A percentile compares a stretch with the other conserved stretches of the same genome.
These are phyloP conservation scores for Dynastes maya DNA, from an alignment of 2,888 invertebrate genomes.

Conservation along the genomic window DNA sequence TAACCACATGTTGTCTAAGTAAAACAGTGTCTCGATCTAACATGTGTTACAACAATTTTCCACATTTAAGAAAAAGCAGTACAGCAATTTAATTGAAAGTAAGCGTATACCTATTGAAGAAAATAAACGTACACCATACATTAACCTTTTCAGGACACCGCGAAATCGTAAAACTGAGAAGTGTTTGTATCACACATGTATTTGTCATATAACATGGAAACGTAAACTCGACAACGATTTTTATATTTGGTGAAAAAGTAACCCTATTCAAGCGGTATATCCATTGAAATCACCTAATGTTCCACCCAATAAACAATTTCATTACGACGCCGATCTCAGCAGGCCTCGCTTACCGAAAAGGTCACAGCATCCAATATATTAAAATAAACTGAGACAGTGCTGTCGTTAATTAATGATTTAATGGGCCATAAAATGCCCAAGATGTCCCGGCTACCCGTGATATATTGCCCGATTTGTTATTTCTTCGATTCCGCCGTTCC, in stretches of 20 bases:
- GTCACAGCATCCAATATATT: constrained; percentile 48
- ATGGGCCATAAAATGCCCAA: constrained; percentile 49
- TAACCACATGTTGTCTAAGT: too few species aligned
- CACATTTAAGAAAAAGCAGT: constrained; percentile 7
- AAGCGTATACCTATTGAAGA: constrained; percentile 19
- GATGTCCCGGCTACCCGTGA: constrained; percentile 46
- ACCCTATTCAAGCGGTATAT: constrained; percentile 17
- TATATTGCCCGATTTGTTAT: constrained; percentile 44
- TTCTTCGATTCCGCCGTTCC: constrained; percentile 34
- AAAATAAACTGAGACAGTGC: constrained; percentile 48
- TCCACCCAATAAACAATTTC: constrained; percentile 51
- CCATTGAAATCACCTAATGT: constrained; percentile 47
- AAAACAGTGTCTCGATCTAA: too few species aligned
- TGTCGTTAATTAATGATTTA: constrained; percentile 51
- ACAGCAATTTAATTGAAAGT: constrained; percentile 44
- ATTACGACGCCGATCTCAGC: constrained; percentile 46
- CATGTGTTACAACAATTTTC: background rate
- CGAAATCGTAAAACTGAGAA: constrained; percentile 24
- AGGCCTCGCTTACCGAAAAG: constrained; percentile 43
- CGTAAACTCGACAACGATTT: constrained; percentile 21
- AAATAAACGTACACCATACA: constrained; percentile 26
- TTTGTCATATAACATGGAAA: constrained; percentile 40
- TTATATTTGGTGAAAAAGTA: constrained; percentile 31
- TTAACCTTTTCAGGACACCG: constrained; percentile 23
- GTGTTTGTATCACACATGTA: constrained; percentile 48